Evolutionary conservation across 2,888 invertebrate genomes (phyloP), one percentile per base, ranked within the genome.

Genomic region (Sminthurides aquaticus): DNA sequence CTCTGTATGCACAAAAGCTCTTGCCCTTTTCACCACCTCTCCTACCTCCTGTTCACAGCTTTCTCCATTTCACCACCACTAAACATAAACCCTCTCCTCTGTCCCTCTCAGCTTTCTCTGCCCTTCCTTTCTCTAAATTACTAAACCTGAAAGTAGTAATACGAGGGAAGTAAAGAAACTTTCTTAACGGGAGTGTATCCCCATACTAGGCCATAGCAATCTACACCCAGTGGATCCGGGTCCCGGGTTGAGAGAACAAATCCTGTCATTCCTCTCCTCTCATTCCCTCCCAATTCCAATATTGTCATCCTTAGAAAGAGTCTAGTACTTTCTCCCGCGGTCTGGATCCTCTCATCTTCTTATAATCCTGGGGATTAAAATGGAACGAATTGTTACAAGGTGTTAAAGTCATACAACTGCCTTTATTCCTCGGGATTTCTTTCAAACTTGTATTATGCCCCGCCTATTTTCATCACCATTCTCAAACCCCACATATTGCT

Each of bases 381-480:
- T 67, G 66, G 65, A 29, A 59, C 60, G 70, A 69, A 71, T 68
- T 69, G 70, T 70, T 70, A 66, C 66, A 67, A 71, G 68, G 71
- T 69, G 71, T 61, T 67, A 67, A 69, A 69, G 63, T 67, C 64
- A 61, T 66, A 60, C 34, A 67, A 58, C 57, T 59, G 59, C 60
- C 62, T 60, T 64, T 60, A 64, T 67, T 64, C 56, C 57, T 57
- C 49, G 49, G 24, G n/a, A 24, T 29, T 57, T 20, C 55, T 49
- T 34, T 34, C 62, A 5, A 15, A 34, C 43, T 15, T 34, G 15
- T 34, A 11, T n/a, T n/a, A n/a, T n/a, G n/a, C 43, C 15, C 5
- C 43, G 15, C 15, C 43, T 34, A 34, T 34, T 34, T 34, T 34
- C 43, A 34, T n/a, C n/a, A n/a, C n/a, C n/a, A n/a, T n/a, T n/a